phyloP scores from a whole-genome alignment of 2,113 vertebrate species.

The Nansenia antarctica region DNA sequence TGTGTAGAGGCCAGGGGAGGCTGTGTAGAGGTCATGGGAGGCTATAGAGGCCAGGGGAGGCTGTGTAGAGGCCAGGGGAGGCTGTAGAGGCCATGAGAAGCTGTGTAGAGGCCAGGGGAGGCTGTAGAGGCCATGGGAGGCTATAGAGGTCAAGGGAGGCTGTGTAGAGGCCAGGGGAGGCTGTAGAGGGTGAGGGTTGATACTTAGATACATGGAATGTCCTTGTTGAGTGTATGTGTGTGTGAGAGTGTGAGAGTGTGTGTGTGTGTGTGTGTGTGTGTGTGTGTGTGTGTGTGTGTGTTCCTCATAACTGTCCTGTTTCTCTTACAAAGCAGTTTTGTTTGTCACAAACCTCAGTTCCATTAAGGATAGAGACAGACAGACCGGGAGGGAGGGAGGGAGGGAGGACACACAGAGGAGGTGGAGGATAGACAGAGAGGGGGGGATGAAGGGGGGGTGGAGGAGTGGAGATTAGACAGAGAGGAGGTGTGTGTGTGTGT shows the following conservation, averaged over 20 bases:
- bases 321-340: conserved; percentile 26
- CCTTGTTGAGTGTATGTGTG: background rate
- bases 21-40: background rate
- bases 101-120: conserved; percentile 30
- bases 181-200: background rate
- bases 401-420: conserved; percentile 14
- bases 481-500: background rate
- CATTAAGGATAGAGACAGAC: conserved; percentile 35
- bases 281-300: background rate
- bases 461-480: conserved; percentile 1
- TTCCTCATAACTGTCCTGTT: conserved; percentile 20
- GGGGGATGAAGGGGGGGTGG: background rate
- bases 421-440: conserved; percentile 8
- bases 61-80: too few relatives aligned
- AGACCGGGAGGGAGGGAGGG: conserved; percentile 3
- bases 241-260: background rate
- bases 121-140: too few relatives aligned
- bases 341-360: conserved; percentile 28
- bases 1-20: conserved; percentile 28
- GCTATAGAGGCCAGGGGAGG: background rate
- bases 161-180: too few relatives aligned
- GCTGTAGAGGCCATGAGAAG: too few relatives aligned
- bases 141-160: conserved; percentile 26
- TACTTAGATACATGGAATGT: background rate
- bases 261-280: background rate